phyloP scores from a whole-genome alignment of 2,797 vertebrate genomes.

The Danio kyathit region DNA sequence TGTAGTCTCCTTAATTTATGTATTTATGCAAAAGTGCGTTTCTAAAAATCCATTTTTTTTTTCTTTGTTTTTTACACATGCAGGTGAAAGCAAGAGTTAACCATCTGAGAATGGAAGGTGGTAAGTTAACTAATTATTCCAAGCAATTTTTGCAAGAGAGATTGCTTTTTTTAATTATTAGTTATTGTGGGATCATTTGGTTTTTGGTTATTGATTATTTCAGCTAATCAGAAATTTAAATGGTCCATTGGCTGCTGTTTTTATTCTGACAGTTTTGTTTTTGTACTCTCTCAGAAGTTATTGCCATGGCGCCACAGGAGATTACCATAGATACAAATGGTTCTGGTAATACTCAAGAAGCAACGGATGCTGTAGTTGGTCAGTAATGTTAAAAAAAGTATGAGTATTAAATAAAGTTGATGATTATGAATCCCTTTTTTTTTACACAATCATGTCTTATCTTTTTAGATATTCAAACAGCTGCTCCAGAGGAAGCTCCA shows the following conservation, averaged over 20 bases:
- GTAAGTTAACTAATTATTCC: constrained; percentile 51
- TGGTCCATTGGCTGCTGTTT: not conserved
- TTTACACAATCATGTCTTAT: not conserved
- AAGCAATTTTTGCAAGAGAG: not conserved
- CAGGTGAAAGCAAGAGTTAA: constrained; percentile 57
- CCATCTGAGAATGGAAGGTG: constrained; percentile 55
- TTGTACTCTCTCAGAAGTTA: constrained; percentile 26
- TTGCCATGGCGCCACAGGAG: constrained; percentile 43
- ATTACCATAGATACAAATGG: constrained; percentile 17
- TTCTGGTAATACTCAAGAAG: constrained; percentile 19
- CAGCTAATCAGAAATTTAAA: not conserved
- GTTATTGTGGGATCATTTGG: not conserved
- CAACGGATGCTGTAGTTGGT: constrained; percentile 10
- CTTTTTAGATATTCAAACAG: not conserved
- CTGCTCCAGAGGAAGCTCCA: constrained; percentile 52
- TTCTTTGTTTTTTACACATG: not conserved
- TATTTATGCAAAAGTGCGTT: not conserved
- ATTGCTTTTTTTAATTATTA: not conserved
- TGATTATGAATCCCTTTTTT: constrained; percentile 6
- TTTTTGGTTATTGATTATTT: not conserved
- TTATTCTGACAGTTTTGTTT: constrained; percentile 3
- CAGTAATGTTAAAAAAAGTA: not conserved
- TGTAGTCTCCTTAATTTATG: not conserved
- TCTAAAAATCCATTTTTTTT: not conserved
- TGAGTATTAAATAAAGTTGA: not conserved